A percentile compares a stretch with the other conserved stretches of the same genome.
These are phyloP conservation scores for Epizoanthus scotinus DNA, from an alignment of 92 coral and sea anemone species.

Conservation along the genomic window DNA sequence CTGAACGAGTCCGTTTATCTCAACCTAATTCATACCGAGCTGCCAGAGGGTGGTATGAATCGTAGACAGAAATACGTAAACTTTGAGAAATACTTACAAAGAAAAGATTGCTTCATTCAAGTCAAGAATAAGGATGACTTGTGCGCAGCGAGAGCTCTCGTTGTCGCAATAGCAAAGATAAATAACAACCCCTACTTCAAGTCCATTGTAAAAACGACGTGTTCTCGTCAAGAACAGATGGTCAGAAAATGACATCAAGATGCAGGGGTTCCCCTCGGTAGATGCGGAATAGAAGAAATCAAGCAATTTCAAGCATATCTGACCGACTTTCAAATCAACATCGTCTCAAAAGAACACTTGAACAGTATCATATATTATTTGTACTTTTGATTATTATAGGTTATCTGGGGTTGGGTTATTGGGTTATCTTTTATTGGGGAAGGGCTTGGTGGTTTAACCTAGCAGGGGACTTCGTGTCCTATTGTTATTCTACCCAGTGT, in stretches of 20 bases:
- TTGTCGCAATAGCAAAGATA: conserved; percentile 45
- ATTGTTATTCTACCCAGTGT: no score
- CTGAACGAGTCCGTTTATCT: conserved; percentile 31
- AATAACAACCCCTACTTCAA: conserved; percentile 25
- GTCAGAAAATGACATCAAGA: conserved; percentile 36
- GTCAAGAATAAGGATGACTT: conserved; percentile 46
- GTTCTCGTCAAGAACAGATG: conserved; percentile 7
- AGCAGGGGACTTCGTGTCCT: no score
- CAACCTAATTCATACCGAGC: conserved; percentile 36
- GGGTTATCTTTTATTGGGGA: no score
- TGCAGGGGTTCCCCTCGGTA: conserved; percentile 33
- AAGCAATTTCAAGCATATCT: conserved; percentile 37
- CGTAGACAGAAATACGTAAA: conserved; percentile 2
- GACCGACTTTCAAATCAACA: conserved; percentile 39
- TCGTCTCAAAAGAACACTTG: conserved; percentile 48
- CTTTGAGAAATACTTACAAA: conserved; percentile 15
- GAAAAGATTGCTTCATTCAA: conserved; percentile 30
- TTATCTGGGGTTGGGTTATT: no score
- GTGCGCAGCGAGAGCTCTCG: conserved; percentile 51
- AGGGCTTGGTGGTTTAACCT: no score
- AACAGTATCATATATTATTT: conserved; percentile 55
- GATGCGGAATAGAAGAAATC: conserved; percentile 45
- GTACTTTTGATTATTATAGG: no score
- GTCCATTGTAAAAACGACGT: not conserved
- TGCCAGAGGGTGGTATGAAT: conserved; percentile 20